Base-by-base conservation (phyloP, 2,888 invertebrate genomes). In the Arrhopalites spinosus region DNA sequence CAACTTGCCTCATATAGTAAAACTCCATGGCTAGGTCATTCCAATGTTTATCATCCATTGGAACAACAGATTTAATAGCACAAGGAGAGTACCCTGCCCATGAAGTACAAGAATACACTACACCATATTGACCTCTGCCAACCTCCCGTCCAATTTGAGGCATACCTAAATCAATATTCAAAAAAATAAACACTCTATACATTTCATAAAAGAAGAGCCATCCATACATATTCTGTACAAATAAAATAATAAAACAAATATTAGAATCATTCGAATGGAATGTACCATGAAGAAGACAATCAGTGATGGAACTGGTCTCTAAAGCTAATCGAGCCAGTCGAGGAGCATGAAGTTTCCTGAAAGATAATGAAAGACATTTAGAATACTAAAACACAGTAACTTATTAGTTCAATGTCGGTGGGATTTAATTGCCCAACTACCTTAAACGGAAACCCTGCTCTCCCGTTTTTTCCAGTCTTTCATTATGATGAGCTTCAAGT, bases 1-100 rank as follows among this genome's bases (percentile, higher is more conserved):
- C 59, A 59, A 69, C 77, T 77, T 84, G 91, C 92, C 92, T 90
- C 68, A 94, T 94, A 83, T 94, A 94, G 85, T 93, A 94, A 87
- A 94, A 94, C 86, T 95, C 95, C 91, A 95, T 91, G 0, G 95
- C 94, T 0, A 95, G 87, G 84, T 95, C 95, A 84, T 92, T 92
- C 91, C 94, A 95, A 84, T 95, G 94, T 77, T 93, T 88, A 83
- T 94, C 94, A 85, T 95, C 95, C 0, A 93, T 92, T 0, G 95
- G 95, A 63, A 94, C 90, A 69, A 95, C 93, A 0, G 94, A 93
- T 87, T 95, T 95, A 69, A 94, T 90, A 8, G 94, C 94, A 83
- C 91, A 92, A 0, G 92, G 92, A n/a, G 89, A 86, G 69, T 88
- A 88, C 0, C 90, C 91, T 0, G 88, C 93, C 90, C 94, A 94